These are phyloP conservation scores for Forbesichthys papilliferus DNA, from an alignment of 2,113 vertebrate species.

Conservation along the genomic window DNA sequence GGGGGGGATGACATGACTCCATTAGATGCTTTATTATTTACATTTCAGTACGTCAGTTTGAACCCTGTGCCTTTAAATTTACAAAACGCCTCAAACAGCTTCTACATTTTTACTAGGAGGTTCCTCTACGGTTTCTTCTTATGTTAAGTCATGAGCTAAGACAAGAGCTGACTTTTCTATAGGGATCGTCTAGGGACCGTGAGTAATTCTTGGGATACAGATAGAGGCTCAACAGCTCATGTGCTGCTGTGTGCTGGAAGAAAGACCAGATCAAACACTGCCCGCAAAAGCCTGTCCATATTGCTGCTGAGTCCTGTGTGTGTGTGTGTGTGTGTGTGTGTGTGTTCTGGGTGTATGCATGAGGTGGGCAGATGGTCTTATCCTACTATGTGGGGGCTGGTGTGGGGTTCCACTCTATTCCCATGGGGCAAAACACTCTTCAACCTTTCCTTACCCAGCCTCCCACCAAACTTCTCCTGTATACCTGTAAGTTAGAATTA, in stretches of 20 bases:
- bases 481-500: background rate
- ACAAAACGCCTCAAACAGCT: background rate
- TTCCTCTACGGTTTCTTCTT: too few relatives aligned
- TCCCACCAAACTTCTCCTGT: slow-evolving; percentile 4
- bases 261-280: slow-evolving; percentile 73
- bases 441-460: background rate
- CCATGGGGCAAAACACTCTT: slow-evolving; percentile 62
- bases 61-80: too few relatives aligned
- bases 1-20: too few relatives aligned
- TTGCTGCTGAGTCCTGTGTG: slow-evolving; percentile 31
- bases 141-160: slow-evolving; percentile 25
- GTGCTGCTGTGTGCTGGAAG: slow-evolving; percentile 58
- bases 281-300: slow-evolving; percentile 66
- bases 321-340: slow-evolving; percentile 35
- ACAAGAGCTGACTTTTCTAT: slow-evolving; percentile 65
- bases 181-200: slow-evolving; percentile 56
- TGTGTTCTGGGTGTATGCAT: slow-evolving; percentile 40
- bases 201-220: slow-evolving; percentile 50
- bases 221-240: slow-evolving; percentile 46
- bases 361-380: slow-evolving; percentile 72
- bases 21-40: too few relatives aligned
- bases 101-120: background rate
- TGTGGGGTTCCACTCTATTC: slow-evolving; percentile 65
- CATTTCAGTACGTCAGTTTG: too few relatives aligned
- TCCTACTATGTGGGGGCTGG: slow-evolving; percentile 66